Conservation (phyloP, 1,140 invertebrate genomes). For the Trissolcus basalis region DNA sequence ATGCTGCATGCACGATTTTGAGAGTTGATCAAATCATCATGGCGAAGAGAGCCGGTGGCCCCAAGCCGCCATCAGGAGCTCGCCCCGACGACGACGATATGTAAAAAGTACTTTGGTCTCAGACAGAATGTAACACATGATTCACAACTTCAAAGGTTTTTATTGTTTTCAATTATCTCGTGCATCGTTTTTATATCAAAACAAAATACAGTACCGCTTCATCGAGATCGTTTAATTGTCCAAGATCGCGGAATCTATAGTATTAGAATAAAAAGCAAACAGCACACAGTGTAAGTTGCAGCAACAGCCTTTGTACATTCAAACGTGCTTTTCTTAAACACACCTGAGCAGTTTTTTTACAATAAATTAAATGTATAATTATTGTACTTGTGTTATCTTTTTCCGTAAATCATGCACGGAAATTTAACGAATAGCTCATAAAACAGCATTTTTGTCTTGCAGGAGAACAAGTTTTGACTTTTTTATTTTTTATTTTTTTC, state of each 20-base stretch:
- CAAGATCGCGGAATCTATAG: slow-evolving; percentile 1
- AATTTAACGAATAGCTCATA: too few relatives aligned
- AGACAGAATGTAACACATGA: not conserved
- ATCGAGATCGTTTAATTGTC: not conserved
- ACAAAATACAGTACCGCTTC: not conserved
- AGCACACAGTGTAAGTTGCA: too few relatives aligned
- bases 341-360: slow-evolving; percentile 13
- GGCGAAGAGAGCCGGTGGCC: slow-evolving; percentile 97
- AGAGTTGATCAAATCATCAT: slow-evolving; percentile 99
- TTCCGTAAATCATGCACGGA: too few relatives aligned
- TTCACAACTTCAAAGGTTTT: not conserved
- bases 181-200: not conserved
- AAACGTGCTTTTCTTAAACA: not conserved
- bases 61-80: slow-evolving; percentile 84
- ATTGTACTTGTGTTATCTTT: not conserved
- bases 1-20: slow-evolving; percentile 94
- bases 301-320: slow-evolving; percentile 24
- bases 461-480: too few relatives aligned
- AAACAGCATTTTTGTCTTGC: too few relatives aligned
- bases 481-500: too few relatives aligned
- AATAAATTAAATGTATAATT: slow-evolving; percentile 24
- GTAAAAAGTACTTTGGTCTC: slow-evolving; percentile 15
- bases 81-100: slow-evolving; percentile 85
- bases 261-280: slow-evolving; percentile 1
- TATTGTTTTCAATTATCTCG: not conserved